Evolutionary conservation across 1,140 invertebrate genomes (phyloP), one percentile per base, ranked within the genome.

Genomic region (Campoletis sonorensis): DNA sequence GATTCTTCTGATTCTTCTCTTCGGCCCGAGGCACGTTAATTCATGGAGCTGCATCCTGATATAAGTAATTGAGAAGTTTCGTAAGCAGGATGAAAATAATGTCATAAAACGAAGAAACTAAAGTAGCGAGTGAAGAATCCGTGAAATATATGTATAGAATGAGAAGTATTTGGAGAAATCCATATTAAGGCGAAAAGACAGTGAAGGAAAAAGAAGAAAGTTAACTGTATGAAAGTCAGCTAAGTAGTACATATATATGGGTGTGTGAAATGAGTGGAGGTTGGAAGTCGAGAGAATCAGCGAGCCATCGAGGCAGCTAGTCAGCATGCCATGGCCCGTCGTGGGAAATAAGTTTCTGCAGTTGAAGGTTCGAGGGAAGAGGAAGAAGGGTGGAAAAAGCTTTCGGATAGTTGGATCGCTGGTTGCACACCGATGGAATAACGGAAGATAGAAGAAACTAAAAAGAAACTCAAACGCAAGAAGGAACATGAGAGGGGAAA

Each of bases 41-140:
- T 86, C 77, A 58, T 75, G 45, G 79, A 86, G 85, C 84, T 86
- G 86, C 85, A 85, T 87, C 84, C 86, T 87, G 87, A 87, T 87
- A 87, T 86, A 87, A 87, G 85, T 87, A 87, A 87, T 87, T 84
- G 87, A 87, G 85, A 86, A 87, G 85, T 87, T 87, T 79, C 67
- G 82, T 82, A 81, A 70, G 86, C 84, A 81, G 84, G 83, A 85
- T 86, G 85, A 87, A 87, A 85, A 85, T 87, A 87, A 84, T 86
- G 85, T 87, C 85, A 84, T 87, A 86, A 87, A 87, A 83, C 78
- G 37, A 75, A 76, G 54, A 70, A 37, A 70, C 51, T 27, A 78
- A 26, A 33, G 64, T 18, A 40, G 51, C n/a, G n/a, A 51, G 26
- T 75, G 54, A 76, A 67, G 30, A 40, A 45, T 26, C 67, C 10